Base-by-base conservation (phyloP, 1,140 invertebrate species). In the Drosophila truncata region DNA sequence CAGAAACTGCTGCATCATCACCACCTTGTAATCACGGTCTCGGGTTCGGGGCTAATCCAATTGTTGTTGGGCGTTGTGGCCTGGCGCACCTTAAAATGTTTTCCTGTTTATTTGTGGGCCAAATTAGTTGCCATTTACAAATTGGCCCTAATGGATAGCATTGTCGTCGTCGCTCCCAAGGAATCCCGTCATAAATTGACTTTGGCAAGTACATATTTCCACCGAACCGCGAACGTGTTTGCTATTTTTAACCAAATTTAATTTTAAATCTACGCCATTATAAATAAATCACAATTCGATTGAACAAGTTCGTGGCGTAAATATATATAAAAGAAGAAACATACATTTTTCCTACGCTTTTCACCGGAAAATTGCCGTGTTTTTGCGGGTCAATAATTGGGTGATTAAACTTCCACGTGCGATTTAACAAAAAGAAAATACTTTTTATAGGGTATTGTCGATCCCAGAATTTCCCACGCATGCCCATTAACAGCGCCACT, bases 91-190 rank as follows among this genome's bases (percentile, higher is more conserved):
- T 27, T 8, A 29, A 41, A 50, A 49, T 29, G 8, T 27, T 42
- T 72, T 23, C 23, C 35, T 41, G 66, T 72, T 72, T 72, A 41
- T 70, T 72, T 49, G 66, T 29, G 42, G 27, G 31, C 52, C 55
- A 70, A 70, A 71, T 78, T 78, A 78, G 75, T 78, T 78, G 75
- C 65, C 75, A 71, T 78, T 79, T 78, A 69, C 74, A 78, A 69
- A 78, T 78, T 54, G 73, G 63, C 37, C 55, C 42, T 37, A 71
- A 71, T 71, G 50, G 67, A 44, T 69, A 42, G 42, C 52, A 29
- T 25, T 33, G 20, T 55, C 52, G 20, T n/a, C 33, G 33, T 55
- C 29, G 50, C 52, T 71, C 50, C 41, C 33, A 72, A 71, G 35
- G 67, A 72, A 72, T 72, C 35, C 35, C 67, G 37, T 73, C 70